Evolutionary conservation across 2,797 vertebrate genomes (phyloP).

Genomic region (Hippocampus kuda): DNA sequence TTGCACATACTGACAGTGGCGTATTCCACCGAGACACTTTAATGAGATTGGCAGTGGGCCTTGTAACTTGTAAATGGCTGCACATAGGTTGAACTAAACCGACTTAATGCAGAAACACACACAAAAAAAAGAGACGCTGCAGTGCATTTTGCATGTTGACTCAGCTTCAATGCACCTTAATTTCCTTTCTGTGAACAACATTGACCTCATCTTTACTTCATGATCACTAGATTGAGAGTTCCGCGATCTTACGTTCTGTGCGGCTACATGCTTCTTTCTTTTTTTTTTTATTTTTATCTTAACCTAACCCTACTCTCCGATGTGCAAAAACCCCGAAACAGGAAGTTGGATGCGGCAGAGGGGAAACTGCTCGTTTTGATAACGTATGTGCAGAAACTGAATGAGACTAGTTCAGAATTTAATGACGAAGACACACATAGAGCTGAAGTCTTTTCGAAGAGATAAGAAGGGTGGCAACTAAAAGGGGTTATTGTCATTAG

Average conservation of each 20-base stretch:
- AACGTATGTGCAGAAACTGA: conserved; percentile 41
- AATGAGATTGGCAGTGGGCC: conserved; percentile 9
- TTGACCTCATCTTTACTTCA: neutral
- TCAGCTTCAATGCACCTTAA: neutral
- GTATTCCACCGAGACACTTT: conserved; percentile 3
- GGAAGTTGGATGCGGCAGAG: conserved; percentile 60
- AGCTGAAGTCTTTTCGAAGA: neutral
- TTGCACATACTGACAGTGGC: neutral
- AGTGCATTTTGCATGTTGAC: neutral
- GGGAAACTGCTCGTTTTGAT: conserved; percentile 67
- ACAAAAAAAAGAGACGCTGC: conserved; percentile 4
- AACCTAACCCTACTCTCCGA: conserved; percentile 16
- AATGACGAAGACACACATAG: neutral
- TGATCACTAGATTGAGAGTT: neutral
- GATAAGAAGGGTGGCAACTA: neutral
- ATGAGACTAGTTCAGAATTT: neutral
- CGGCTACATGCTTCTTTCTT: neutral
- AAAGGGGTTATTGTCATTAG: neutral
- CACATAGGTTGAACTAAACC: conserved; percentile 18
- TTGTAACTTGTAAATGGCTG: conserved; percentile 12
- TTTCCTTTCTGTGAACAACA: neutral
- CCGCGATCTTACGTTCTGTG: neutral
- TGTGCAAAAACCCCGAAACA: conserved; percentile 56
- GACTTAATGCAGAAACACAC: conserved; percentile 1
- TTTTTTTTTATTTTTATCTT: neutral